phyloP scores from a whole-genome alignment of 2,113 vertebrate species.

The Carlito syrichta region DNA sequence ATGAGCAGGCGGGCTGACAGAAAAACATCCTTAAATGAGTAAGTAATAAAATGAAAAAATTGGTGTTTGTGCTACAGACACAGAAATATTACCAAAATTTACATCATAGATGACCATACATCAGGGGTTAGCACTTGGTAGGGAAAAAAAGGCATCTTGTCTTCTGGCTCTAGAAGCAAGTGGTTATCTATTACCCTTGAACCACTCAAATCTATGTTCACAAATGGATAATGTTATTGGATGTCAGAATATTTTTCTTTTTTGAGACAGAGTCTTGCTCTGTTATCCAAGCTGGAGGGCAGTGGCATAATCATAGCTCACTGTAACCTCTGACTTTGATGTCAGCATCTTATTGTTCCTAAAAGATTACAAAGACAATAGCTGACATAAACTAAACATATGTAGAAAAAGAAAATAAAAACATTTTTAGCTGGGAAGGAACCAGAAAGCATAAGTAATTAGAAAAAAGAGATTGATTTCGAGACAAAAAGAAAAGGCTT shows the following conservation, averaged over 20 bases:
- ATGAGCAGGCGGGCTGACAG: not conserved
- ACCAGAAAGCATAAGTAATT: not conserved
- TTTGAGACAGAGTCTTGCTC: too few species aligned
- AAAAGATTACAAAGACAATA: not conserved
- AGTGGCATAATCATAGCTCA: too few species aligned
- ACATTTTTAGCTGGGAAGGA: not conserved
- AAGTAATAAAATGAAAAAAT: not conserved
- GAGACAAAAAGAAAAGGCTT: not conserved
- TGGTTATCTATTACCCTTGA: not conserved
- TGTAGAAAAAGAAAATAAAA: not conserved
- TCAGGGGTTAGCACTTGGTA: not conserved
- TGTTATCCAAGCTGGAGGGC: too few species aligned
- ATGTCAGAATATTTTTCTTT: not conserved
- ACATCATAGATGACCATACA: not conserved
- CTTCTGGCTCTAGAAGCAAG: not conserved
- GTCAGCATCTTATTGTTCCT: not conserved
- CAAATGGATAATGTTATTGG: not conserved
- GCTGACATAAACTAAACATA: not conserved
- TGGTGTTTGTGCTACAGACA: not conserved
- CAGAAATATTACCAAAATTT: not conserved
- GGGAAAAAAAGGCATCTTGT: not conserved
- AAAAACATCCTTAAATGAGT: not conserved
- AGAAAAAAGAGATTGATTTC: not conserved
- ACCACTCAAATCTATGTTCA: not conserved
- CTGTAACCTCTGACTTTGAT: too few species aligned